Evolutionary conservation across 2,797 vertebrate genomes (phyloP), one percentile per base, ranked within the genome.

Genomic region (Scleropages formosus): DNA sequence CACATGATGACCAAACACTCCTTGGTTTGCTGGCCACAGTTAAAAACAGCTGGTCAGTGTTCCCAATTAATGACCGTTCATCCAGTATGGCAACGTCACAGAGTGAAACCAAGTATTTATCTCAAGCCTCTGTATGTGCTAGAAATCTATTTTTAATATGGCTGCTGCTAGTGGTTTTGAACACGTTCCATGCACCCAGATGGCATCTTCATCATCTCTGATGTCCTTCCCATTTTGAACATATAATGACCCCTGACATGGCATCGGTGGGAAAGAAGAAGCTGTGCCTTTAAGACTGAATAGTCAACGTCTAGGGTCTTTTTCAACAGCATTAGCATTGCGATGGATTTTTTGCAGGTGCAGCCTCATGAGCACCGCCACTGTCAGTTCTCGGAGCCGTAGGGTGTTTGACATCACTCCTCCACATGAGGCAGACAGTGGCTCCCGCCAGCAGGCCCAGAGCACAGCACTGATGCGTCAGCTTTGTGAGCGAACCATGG

Each of bases 131-230:
- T 70, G 51, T 53, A 12, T 18, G 12, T 7, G 15, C 51, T 27
- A 26, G 15, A 70, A 49, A 70, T 53, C 68, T 20, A 68, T 68
- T 68, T 56, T 70, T 70, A 70, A 20, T 9, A 8, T 18, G 22
- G 24, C 51, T 56, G 68, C 68, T 53, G 47, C 16, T 24, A 15
- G 22, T 8, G 16, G 51, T 56, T 70, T 70, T 58, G 49, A 20
- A 46, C 24, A 15, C 9, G 12, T 20, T 68, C 51, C 51, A 68
- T 51, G 46, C 44, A 68, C 66, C 18, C 53, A 56, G 11, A 68
- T 39, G 8, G 46, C 66, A 22, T 22, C 22, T 15, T 22, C 66
- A 22, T 68, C 51, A 66, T 66, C 66, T 68, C 20, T 68, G n/a
- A 68, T 46, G 47, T 47, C 31, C 31, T 67, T 47, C 65, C 66